phyloP scores from a whole-genome alignment of 2,888 invertebrate genomes.

The Ernsta delagoae region DNA sequence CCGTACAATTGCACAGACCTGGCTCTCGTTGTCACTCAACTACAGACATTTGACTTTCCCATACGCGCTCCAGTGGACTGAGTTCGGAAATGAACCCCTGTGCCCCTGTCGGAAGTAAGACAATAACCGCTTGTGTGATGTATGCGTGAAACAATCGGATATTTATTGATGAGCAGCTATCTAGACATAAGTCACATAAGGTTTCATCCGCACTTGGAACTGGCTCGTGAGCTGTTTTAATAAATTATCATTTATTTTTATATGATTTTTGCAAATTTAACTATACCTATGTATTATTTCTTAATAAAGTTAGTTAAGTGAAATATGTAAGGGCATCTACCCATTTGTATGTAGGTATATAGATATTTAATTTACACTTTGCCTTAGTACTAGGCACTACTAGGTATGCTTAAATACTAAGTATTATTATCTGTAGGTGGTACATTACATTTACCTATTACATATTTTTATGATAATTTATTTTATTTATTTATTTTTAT shows the following conservation, averaged over 20 bases:
- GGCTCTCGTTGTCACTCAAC: constrained; percentile 43
- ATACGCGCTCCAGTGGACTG: constrained; percentile 57
- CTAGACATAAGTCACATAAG: constrained; percentile 20
- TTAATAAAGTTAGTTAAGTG: not conserved
- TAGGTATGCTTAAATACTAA: no score
- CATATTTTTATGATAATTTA: no score
- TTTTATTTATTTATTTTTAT: no score
- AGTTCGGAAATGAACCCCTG: constrained; percentile 68
- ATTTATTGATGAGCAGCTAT: constrained; percentile 8
- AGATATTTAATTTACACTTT: no score
- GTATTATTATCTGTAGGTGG: no score
- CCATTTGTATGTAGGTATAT: no score
- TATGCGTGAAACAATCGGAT: constrained; percentile 56
- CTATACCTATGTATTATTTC: not conserved
- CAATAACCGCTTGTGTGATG: constrained; percentile 54
- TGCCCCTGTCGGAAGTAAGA: constrained; percentile 67
- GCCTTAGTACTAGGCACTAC: no score
- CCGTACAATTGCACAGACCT: constrained; percentile 37
- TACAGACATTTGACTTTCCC: constrained; percentile 55
- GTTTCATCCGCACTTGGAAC: constrained; percentile 9
- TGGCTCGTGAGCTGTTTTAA: not conserved
- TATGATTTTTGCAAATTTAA: no score
- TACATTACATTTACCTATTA: no score
- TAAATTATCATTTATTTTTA: no score
- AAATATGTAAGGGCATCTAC: no score